Evolutionary conservation across 1,140 invertebrate genomes (phyloP).

Genomic region (Drosophila mauritiana): DNA sequence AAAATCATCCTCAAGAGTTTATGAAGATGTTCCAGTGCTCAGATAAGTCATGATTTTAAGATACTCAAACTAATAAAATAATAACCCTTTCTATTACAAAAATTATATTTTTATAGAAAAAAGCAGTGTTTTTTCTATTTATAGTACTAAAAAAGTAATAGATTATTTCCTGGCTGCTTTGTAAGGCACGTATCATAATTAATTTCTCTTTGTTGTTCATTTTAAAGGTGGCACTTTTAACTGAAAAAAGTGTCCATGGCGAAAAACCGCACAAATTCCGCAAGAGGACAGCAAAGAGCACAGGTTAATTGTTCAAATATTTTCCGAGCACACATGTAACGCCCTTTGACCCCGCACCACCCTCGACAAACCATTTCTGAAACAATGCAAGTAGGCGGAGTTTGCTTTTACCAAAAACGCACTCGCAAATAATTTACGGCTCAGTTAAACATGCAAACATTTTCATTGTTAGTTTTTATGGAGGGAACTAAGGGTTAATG

Average conservation of each 20-base stretch:
- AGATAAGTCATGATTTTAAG: too few relatives aligned
- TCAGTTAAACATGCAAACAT: slow-evolving; percentile 38
- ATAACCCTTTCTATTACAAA: too few relatives aligned
- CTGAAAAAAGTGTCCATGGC: slow-evolving; percentile 36
- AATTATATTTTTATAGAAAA: too few relatives aligned
- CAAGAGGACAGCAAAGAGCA: slow-evolving; percentile 40
- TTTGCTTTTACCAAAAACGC: slow-evolving; percentile 10
- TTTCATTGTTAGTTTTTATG: slow-evolving; percentile 40
- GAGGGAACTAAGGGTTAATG: background rate
- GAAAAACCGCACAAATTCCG: slow-evolving; percentile 28
- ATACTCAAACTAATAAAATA: too few relatives aligned
- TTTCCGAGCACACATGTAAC: slow-evolving; percentile 53
- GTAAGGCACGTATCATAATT: slow-evolving; percentile 32
- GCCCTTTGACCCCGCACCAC: slow-evolving; percentile 20
- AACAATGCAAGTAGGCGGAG: slow-evolving; percentile 18
- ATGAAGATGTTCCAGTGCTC: background rate
- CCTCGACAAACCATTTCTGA: background rate
- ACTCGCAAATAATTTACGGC: slow-evolving; percentile 34
- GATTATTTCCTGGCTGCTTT: slow-evolving; percentile 18
- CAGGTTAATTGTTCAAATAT: slow-evolving; percentile 66
- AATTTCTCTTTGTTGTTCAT: slow-evolving; percentile 36
- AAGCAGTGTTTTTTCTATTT: slow-evolving; percentile 19
- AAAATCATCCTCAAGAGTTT: background rate
- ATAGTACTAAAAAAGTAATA: slow-evolving; percentile 10
- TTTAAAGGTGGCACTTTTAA: slow-evolving; percentile 9